A percentile compares a stretch with the other conserved stretches of the same genome.
Conservation (phyloP, 2,888 invertebrate genomes). For the Ganaspis brasiliensis region DNA sequence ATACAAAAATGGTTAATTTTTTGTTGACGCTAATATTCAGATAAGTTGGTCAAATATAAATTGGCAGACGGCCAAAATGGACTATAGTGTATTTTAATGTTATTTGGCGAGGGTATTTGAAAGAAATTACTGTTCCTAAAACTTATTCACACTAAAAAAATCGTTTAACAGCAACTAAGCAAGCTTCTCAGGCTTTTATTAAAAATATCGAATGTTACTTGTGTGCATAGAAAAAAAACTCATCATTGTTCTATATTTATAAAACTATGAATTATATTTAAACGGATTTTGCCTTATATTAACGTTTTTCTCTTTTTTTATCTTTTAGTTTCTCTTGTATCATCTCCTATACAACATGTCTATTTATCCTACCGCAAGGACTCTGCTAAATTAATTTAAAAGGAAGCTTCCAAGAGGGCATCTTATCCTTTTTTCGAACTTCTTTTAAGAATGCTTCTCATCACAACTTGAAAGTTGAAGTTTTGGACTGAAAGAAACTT, state of each 20-base stretch:
- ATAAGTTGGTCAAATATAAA: constrained; percentile 11
- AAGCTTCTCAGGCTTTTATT: background rate
- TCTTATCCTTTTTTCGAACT: constrained; percentile 2
- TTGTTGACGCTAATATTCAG: background rate
- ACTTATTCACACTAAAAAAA: constrained; percentile 3
- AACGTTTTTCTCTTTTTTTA: too few species aligned
- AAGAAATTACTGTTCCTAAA: constrained; percentile 16
- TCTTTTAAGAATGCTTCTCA: background rate
- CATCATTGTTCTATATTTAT: background rate
- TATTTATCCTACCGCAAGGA: constrained; percentile 31
- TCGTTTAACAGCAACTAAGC: constrained; percentile 13
- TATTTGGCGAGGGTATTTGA: constrained; percentile 10
- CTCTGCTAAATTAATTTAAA: constrained; percentile 26
- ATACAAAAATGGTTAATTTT: background rate
- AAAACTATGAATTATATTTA: background rate
- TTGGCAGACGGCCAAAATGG: background rate
- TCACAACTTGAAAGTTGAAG: constrained; percentile 14
- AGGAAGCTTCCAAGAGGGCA: constrained; percentile 21
- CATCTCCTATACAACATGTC: background rate
- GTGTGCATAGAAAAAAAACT: background rate
- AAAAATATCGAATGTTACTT: background rate
- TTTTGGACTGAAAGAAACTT: constrained; percentile 4
- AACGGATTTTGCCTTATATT: constrained; percentile 25
- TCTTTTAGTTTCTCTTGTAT: constrained; percentile 3
- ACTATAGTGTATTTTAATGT: constrained; percentile 17